Evolutionary conservation across 2,888 invertebrate genomes (phyloP), one percentile per base, ranked within the genome.

Genomic region (Aspidiotus rigidus): DNA sequence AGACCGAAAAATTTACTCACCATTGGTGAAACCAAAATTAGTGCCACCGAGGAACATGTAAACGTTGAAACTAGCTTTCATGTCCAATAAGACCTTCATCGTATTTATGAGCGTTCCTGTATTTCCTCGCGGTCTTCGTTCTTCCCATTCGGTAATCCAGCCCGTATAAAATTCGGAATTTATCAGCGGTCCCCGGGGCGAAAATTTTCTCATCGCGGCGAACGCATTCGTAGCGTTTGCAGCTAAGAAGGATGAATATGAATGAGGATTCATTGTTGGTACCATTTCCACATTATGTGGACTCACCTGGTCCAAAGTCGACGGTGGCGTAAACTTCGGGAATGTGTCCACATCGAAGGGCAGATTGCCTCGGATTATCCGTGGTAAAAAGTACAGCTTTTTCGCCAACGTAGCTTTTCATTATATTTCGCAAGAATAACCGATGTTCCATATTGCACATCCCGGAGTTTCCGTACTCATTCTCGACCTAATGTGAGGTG

Each of bases 11-110:
- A 16, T 56, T 10, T n/a, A 56, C 59, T 72, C 69, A 72, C 78
- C 78, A 72, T 76, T 75, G 71, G 76, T 85, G 74, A 87, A 92
- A 69, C 85, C 90, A 76, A 87, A 90, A 76, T 90, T 93, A 0
- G 90, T 89, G 63, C 95, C 94, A 13, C 95, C 95, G 75, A 86
- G 87, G 78, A 93, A 93, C 89, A 95, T 91, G 77, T 94, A 96
- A 74, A 94, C 84, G 75, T 92, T 95, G 54, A 94, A 85, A 62
- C 87, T 85, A 9, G 83, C 83, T 69, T 79, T 79, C 7, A 69
- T 16, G 0, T 80, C 77, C 1, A 88, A 75, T 81, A 88, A 84
- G 2, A 81, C 77, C 3, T 82, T 81, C 40, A 82, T 79, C 0
- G 84, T 82, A 5, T 76, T 74, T 0, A 84, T 80, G 11, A 91